Conservation (phyloP, 2,888 invertebrate species). For the Melikaiella ostensackeni region DNA sequence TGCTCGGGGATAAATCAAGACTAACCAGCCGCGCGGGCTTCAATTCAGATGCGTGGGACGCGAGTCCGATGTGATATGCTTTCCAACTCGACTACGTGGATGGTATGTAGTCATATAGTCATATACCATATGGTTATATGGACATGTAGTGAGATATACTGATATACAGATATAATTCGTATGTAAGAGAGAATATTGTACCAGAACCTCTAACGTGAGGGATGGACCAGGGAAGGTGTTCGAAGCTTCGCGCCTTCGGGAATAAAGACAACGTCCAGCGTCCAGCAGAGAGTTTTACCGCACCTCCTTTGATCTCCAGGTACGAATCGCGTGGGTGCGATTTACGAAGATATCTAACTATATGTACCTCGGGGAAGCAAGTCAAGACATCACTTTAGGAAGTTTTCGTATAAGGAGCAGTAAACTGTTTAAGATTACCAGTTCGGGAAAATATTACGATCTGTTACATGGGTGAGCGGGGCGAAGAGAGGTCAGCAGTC, state of each 20-base stretch:
- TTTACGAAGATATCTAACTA: slow-evolving; percentile 50
- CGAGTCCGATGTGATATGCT: slow-evolving; percentile 31
- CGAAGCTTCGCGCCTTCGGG: slow-evolving; percentile 41
- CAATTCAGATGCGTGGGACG: slow-evolving; percentile 73
- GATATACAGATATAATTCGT: not conserved
- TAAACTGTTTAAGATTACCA: not conserved
- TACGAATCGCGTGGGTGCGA: slow-evolving; percentile 40
- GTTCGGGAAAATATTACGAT: no score
- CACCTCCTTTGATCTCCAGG: slow-evolving; percentile 51
- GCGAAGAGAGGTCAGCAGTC: no score
- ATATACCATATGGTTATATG: not conserved
- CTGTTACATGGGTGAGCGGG: no score
- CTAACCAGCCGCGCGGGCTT: slow-evolving; percentile 72
- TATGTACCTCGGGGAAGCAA: slow-evolving; percentile 20
- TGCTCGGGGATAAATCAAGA: slow-evolving; percentile 75
- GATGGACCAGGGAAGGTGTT: slow-evolving; percentile 36
- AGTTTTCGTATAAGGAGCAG: slow-evolving; percentile 1
- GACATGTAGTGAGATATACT: not conserved
- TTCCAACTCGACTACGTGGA: slow-evolving; percentile 10
- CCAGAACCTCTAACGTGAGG: slow-evolving; percentile 25
- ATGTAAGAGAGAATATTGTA: slow-evolving; percentile 25
- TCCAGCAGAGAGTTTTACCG: slow-evolving; percentile 49
- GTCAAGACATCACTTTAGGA: slow-evolving; percentile 15
- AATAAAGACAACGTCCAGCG: slow-evolving; percentile 49
- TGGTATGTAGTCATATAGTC: slow-evolving; percentile 12